Evolutionary conservation across 1,140 invertebrate genomes (phyloP).

Genomic region (Paracyclopina nana): DNA sequence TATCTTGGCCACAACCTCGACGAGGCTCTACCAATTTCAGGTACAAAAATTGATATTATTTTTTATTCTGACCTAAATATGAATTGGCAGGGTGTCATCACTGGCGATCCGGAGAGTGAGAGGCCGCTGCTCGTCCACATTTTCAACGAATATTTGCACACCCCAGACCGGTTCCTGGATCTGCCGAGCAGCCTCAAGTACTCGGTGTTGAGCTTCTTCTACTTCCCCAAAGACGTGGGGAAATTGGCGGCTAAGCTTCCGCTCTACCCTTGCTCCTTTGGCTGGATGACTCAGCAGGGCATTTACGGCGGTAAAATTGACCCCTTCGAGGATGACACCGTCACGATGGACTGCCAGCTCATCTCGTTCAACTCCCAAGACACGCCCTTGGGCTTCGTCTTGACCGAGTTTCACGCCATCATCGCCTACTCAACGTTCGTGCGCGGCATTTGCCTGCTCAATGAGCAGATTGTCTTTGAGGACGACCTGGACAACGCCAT

Average conservation of each 20-base stretch:
- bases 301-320: conserved; percentile 43
- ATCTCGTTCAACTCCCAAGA: conserved; percentile 4
- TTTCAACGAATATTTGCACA: conserved; percentile 55
- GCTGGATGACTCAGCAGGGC: conserved; percentile 60
- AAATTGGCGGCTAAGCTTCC: neutral
- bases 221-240: conserved; percentile 24
- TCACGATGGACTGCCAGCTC: conserved; percentile 21
- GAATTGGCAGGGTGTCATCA: no score
- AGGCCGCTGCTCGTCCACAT: conserved; percentile 56
- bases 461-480: conserved; percentile 67
- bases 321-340: conserved; percentile 19
- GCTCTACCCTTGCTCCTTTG: conserved; percentile 45
- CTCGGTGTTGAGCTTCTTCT: conserved; percentile 59
- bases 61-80: no score
- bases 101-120: conserved; percentile 45
- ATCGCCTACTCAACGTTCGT: conserved; percentile 61
- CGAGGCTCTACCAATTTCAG: conserved; percentile 63
- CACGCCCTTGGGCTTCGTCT: conserved; percentile 47
- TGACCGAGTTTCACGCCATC: conserved; percentile 77
- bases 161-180: conserved; percentile 35
- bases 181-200: conserved; percentile 34
- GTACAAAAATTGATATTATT: no score
- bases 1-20: conserved; percentile 58
- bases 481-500: conserved; percentile 46
- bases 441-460: conserved; percentile 61